Base-by-base conservation (phyloP, 2,888 invertebrate species). In the Eupeodes luniger region DNA sequence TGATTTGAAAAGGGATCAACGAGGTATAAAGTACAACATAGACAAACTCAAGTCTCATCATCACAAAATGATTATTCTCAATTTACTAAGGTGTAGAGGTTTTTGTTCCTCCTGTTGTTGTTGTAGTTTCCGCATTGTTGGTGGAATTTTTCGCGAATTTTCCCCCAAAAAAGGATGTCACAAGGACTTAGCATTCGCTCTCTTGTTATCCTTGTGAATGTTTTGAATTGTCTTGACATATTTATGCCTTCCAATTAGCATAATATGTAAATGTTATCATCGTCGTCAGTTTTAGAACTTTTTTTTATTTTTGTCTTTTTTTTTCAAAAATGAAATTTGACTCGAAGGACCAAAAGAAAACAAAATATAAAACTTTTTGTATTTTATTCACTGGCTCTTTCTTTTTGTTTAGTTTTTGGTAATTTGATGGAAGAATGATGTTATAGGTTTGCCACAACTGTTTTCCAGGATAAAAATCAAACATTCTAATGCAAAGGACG, bases 221-320 rank as follows among this genome's bases (percentile, higher is more conserved):
- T 81, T 81, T 88, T 88, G 85, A 88, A 88, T 88, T 85, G 81
- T 81, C 84, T 84, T 78, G 88, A 88, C 81, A 88, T 88, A 85
- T 88, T 88, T 88, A 88, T 85, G 85, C 88, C 61, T 78, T 75
- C 78, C 78, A 88, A 88, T 88, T 88, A 88, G 81, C 88, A 88
- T 88, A 88, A 81, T 81, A 88, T 88, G 88, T 77, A 88, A 88
- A 88, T 88, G 88, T 85, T 85, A 85, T 88, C 85, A 85, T 85
- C 88, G 40, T 40, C 40, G 85, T 88, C 85, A 74, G 78, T 72
- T 86, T 69, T 51, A 19, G 67, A 74, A 57, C 19, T 59, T 70
- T 69, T 59, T 59, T 19, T 72, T 53, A 34, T 55, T 55, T 12
- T 84, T 14, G 44, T 36, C 12, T 66, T 66, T 19, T 36, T 76